These are phyloP conservation scores for Tokudaia muenninki DNA, from an alignment of 2,797 vertebrate species.

Conservation along the genomic window DNA sequence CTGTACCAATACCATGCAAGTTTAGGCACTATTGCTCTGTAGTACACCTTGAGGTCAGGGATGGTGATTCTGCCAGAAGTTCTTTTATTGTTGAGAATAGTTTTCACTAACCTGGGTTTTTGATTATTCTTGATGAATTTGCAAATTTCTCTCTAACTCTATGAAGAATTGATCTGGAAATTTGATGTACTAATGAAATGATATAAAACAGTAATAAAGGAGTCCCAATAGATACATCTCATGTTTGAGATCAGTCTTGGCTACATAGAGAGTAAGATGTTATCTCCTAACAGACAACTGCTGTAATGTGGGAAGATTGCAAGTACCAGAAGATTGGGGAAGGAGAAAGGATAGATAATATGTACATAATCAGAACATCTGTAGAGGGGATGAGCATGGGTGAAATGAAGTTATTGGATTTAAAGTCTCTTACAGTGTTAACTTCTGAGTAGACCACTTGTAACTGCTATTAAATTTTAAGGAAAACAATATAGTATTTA, in stretches of 20 bases:
- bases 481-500: not conserved
- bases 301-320: not conserved
- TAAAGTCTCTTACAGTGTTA: not conserved
- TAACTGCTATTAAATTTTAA: not conserved
- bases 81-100: no score
- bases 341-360: not conserved
- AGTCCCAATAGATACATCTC: not conserved
- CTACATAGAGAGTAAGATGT: not conserved
- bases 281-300: not conserved
- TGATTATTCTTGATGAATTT: no score
- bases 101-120: no score
- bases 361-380: not conserved
- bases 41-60: no score
- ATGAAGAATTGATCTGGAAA: no score
- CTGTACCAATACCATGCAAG: no score
- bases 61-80: no score
- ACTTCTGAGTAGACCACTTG: conserved; percentile 7
- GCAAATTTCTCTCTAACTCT: no score
- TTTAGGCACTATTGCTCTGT: no score
- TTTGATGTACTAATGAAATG: not conserved
- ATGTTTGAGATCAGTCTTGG: not conserved
- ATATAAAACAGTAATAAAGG: not conserved
- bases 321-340: not conserved
- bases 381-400: not conserved
- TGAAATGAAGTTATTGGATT: not conserved